Base-by-base conservation (phyloP, 2,797 vertebrate genomes). In the Pteropus rufus region DNA sequence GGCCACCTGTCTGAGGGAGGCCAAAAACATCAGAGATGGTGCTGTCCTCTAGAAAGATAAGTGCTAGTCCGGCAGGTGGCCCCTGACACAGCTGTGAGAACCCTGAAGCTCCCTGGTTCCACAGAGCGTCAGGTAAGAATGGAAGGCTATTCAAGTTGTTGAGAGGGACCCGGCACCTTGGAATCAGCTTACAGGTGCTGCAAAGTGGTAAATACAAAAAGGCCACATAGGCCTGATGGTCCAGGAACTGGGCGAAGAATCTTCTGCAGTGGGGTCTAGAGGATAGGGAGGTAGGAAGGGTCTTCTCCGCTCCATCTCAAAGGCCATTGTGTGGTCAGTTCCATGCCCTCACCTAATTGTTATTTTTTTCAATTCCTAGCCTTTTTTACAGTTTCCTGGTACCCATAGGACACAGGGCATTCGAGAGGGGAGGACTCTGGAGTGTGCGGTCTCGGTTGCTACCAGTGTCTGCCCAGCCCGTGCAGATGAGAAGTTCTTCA, bases 141-240 rank as follows among this genome's bases (percentile, higher is more conserved):
- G 4, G 62, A 58, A 79, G 86, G 73, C 67, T 34, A 64, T 46
- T 94, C 81, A 41, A 82, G 6, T 80, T 84, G 36, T 79, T 60
- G 81, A 21, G 79, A 60, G 97, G 96, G 89, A 58, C 96, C 91
- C 39, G 70, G 96, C 88, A 26, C 36, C 81, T 96, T 21, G 73
- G 81, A 88, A 93, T 91, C 87, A 41, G 80, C 92, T 67, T 84
- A 70, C 73, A 91, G 89, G 92, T 76, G 82, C 92, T 93, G 36
- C 87, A 83, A 76, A 93, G 84, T 82, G 3, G 49, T 80, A 95
- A 52, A 75, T 70, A 69, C 0, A 0, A 19, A 65, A 76, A 56
- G 60, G 49, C 34, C 75, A 44, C 67, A 9, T 21, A 24, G 77
- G 54, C 77, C 81, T 64, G 58, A 60, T 24, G n/a, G 88, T 36